Evolutionary conservation across 2,797 vertebrate genomes (phyloP), one percentile per base, ranked within the genome.

Genomic region (Protosalanx chinensis): DNA sequence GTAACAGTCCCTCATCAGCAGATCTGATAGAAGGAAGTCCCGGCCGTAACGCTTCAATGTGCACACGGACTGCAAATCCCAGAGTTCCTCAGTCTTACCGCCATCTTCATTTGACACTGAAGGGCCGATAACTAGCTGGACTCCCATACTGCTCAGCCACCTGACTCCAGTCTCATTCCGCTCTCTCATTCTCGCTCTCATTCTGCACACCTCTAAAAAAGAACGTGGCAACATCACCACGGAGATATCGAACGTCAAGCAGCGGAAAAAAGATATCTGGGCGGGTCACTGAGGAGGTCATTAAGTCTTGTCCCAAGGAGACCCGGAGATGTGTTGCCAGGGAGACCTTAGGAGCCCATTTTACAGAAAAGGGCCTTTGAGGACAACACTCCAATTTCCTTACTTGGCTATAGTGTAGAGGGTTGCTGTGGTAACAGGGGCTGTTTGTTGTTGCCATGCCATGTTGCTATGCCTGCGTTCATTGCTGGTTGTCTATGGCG

Each of bases 291-390:
- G 23, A 5, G 70, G 66, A 73, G 84, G 81, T 84, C 79, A 84
- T 76, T 71, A 76, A 84, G 75, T 81, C 57, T 71, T 76, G 82
- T n/a, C n/a, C 78, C 74, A 82, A 69, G 71, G 74, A 83, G 70
- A 67, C 81, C 81, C 79, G 82, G 85, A 85, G 23, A 27, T 27
- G 23, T 1, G 23, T 27, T 27, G 23, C 23, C 23, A 27, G 23
- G 23, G 23, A 27, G 23, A 27, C 23, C 23, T 27, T 27, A 27
- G 23, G 23, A 27, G 23, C 23, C 23, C 23, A 27, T 27, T 1
- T 27, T 27, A 27, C 23, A 27, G 23, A 27, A 27, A 27, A 27
- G 77, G 76, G 79, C 15, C 51, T 20, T 57, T 10, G 71, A 59
- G n/a, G 20, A 62, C 68, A 82, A 82, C 58, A 3, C 58, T 18